Conservation (phyloP, 2,888 invertebrate species). For the Phaedon cochleariae region DNA sequence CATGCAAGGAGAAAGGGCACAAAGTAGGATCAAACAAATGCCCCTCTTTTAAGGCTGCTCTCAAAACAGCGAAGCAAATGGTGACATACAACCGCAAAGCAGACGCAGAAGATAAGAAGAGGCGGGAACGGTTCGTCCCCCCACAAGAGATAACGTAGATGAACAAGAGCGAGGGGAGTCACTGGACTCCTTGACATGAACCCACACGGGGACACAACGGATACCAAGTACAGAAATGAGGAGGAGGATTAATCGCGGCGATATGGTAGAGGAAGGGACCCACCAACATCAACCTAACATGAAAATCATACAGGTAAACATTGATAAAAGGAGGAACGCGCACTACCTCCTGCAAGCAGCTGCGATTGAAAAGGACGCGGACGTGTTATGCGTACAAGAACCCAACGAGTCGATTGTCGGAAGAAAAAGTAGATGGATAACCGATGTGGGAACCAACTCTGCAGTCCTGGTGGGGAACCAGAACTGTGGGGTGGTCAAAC, state of each 20-base stretch:
- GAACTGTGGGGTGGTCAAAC: too few species aligned
- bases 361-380: neutral
- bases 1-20: conserved; percentile 7
- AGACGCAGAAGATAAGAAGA: too few species aligned
- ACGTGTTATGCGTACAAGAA: neutral
- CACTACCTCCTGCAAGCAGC: neutral
- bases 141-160: too few species aligned
- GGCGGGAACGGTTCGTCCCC: too few species aligned
- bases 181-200: too few species aligned
- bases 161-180: too few species aligned
- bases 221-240: too few species aligned
- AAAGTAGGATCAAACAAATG: neutral
- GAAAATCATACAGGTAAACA: neutral
- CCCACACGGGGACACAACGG: neutral
- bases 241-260: too few species aligned
- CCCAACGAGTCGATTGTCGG: neutral
- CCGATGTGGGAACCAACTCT: neutral
- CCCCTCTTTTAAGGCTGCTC: conserved; percentile 16
- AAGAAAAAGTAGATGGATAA: conserved; percentile 5
- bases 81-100: too few species aligned
- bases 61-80: too few species aligned
- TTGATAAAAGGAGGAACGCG: neutral
- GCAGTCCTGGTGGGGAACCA: neutral
- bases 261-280: too few species aligned
- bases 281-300: too few species aligned